Percentiles rank a stretch among this genome's conserved stretches.
These are phyloP conservation scores for Nipponacmea schrenckii DNA, from an alignment of 2,888 invertebrate species.

Conservation along the genomic window DNA sequence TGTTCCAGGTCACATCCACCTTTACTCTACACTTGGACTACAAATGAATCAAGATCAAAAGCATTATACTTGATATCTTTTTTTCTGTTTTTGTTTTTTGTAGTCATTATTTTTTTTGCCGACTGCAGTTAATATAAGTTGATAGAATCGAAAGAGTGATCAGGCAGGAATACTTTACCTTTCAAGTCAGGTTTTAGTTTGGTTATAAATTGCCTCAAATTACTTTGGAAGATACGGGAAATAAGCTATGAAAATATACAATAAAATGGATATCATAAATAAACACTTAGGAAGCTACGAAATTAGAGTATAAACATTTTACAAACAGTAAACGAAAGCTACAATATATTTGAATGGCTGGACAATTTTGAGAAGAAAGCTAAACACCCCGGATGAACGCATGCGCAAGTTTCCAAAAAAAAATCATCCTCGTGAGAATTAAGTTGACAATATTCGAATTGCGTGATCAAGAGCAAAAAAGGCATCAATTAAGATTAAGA, in stretches of 20 bases:
- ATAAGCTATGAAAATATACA: constrained; percentile 24
- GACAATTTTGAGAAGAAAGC: constrained; percentile 31
- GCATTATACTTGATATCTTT: too few species aligned
- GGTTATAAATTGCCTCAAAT: constrained; percentile 23
- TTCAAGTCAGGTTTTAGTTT: not conserved
- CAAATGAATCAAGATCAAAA: too few species aligned
- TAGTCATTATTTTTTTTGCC: too few species aligned
- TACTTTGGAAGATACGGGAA: constrained; percentile 23
- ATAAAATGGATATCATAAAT: constrained; percentile 20
- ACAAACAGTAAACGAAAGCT: constrained; percentile 32
- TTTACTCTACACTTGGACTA: too few species aligned
- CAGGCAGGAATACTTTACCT: too few species aligned
- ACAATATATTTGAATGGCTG: constrained; percentile 29
- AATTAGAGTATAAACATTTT: constrained; percentile 26
- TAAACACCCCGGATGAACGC: constrained; percentile 38
- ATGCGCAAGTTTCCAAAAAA: constrained; percentile 38
- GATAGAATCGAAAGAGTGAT: too few species aligned
- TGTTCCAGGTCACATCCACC: too few species aligned
- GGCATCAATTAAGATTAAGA: too few species aligned
- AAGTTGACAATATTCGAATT: too few species aligned
- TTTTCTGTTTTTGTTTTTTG: too few species aligned
- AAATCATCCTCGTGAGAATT: constrained; percentile 2
- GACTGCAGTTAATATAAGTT: too few species aligned
- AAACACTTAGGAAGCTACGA: constrained; percentile 27
- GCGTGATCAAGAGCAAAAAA: too few species aligned